phyloP scores from a whole-genome alignment of 2,888 invertebrate genomes.

The Acrobasis consociella region DNA sequence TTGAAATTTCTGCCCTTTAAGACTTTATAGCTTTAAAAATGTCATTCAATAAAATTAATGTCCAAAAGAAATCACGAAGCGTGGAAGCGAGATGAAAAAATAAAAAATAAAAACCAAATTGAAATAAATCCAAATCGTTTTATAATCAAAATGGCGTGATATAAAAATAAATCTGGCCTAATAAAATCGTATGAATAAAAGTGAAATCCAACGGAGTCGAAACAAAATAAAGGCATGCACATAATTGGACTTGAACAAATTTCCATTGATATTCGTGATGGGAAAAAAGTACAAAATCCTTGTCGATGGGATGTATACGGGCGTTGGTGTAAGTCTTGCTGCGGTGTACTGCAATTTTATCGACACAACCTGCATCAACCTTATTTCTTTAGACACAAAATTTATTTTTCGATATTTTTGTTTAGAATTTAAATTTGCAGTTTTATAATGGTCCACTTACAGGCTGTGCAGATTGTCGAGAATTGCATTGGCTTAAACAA shows the following conservation, averaged over 20 bases:
- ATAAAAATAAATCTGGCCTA: constrained; percentile 31
- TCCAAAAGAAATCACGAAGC: constrained; percentile 5
- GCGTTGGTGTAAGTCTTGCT: constrained; percentile 63
- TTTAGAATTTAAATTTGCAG: constrained; percentile 43
- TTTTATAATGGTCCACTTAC: constrained; percentile 80
- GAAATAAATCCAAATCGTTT: constrained; percentile 22
- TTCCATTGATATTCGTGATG: constrained; percentile 81
- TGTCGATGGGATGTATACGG: constrained; percentile 74
- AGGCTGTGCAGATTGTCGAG: constrained; percentile 75
- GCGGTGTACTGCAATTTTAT: constrained; percentile 48
- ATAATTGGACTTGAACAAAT: constrained; percentile 79
- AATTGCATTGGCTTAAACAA: constrained; percentile 76
- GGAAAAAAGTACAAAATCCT: constrained; percentile 75
- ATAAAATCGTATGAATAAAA: constrained; percentile 48
- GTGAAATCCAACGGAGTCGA: constrained; percentile 49
- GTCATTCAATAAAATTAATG: constrained; percentile 14
- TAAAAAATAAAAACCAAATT: constrained; percentile 14
- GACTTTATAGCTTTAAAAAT: constrained; percentile 6
- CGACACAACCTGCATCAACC: constrained; percentile 24
- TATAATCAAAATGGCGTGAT: constrained; percentile 24
- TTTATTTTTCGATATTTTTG: constrained; percentile 31
- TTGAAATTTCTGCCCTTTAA: constrained; percentile 15
- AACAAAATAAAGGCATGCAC: constrained; percentile 71
- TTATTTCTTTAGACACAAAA: constrained; percentile 32
- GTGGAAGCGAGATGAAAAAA: constrained; percentile 8